Evolutionary conservation across 1,140 invertebrate species (phyloP).

Genomic region (Drepana arcuata): DNA sequence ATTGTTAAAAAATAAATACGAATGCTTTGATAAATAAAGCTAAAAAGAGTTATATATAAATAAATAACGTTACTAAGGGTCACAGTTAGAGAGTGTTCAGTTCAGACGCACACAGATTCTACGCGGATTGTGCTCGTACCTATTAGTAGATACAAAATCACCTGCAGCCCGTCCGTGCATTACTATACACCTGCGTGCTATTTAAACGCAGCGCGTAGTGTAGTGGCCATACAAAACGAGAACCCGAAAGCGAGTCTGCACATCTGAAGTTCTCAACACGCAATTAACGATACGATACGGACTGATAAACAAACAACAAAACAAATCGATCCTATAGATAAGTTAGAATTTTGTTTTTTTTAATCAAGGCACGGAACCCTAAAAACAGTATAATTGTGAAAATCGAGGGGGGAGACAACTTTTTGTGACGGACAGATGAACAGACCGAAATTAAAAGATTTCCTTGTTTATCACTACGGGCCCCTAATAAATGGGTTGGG

Average conservation of each 20-base stretch:
- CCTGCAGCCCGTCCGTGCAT: conserved; percentile 14
- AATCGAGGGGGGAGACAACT: conserved; percentile 11
- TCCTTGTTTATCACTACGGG: conserved; percentile 18
- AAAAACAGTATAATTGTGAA: conserved; percentile 7
- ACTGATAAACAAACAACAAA: conserved; percentile 18
- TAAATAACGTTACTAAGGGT: conserved; percentile 15
- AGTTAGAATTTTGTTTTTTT: conserved; percentile 12
- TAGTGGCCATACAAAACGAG: conserved; percentile 18
- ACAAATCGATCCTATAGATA: conserved; percentile 12
- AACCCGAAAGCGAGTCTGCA: conserved; percentile 17
- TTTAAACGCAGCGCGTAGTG: conserved; percentile 17
- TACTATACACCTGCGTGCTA: conserved; percentile 16
- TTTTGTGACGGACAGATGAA: conserved; percentile 15
- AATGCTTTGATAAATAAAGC: conserved; percentile 16
- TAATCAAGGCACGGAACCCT: conserved; percentile 5
- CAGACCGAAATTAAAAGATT: conserved; percentile 18
- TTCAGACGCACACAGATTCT: conserved; percentile 12
- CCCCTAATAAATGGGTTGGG: conserved; percentile 13
- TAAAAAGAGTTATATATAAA: conserved; percentile 16
- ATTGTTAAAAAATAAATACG: conserved; percentile 15
- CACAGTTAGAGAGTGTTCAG: conserved; percentile 11
- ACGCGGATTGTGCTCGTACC: conserved; percentile 15
- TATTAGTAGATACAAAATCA: conserved; percentile 18
- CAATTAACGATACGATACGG: conserved; percentile 16
- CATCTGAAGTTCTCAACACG: conserved; percentile 18